A percentile compares a stretch with the other conserved stretches of the same genome.
phyloP scores from a whole-genome alignment of 2,888 invertebrate species.

The Hypselothyrea guttata region DNA sequence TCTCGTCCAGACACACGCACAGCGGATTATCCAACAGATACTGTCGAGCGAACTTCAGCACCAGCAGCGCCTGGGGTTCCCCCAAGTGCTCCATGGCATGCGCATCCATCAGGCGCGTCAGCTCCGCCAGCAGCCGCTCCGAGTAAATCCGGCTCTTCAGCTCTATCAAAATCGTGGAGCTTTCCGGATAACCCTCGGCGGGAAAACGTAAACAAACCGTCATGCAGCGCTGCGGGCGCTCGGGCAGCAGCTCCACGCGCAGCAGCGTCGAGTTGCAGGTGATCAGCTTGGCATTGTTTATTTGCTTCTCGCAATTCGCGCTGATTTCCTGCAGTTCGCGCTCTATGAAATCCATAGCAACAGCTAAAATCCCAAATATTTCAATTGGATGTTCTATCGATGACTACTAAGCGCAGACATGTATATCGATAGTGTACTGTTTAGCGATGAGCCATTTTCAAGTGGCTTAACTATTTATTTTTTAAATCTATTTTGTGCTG shows the following conservation, averaged over 20 bases:
- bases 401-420: too few relatives aligned
- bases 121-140: constrained; percentile 85
- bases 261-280: constrained; percentile 87
- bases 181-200: constrained; percentile 83
- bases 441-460: too few relatives aligned
- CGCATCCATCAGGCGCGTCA: constrained; percentile 84
- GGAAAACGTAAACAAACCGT: constrained; percentile 87
- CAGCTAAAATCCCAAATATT: constrained; percentile 5
- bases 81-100: constrained; percentile 85
- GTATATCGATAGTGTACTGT: constrained; percentile 17
- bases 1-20: constrained; percentile 88
- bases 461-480: too few relatives aligned
- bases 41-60: constrained; percentile 85
- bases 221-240: constrained; percentile 84
- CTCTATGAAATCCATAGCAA: constrained; percentile 85
- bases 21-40: constrained; percentile 87
- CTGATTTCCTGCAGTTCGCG: constrained; percentile 87
- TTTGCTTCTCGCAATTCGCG: constrained; percentile 85
- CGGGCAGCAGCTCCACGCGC: constrained; percentile 86
- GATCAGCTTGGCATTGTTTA: constrained; percentile 85
- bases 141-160: constrained; percentile 88
- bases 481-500: too few relatives aligned
- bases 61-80: constrained; percentile 84
- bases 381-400: constrained; percentile 25
- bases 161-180: constrained; percentile 85